Conservation (phyloP, 2,797 vertebrate genomes). For the Myotis findleyi region DNA sequence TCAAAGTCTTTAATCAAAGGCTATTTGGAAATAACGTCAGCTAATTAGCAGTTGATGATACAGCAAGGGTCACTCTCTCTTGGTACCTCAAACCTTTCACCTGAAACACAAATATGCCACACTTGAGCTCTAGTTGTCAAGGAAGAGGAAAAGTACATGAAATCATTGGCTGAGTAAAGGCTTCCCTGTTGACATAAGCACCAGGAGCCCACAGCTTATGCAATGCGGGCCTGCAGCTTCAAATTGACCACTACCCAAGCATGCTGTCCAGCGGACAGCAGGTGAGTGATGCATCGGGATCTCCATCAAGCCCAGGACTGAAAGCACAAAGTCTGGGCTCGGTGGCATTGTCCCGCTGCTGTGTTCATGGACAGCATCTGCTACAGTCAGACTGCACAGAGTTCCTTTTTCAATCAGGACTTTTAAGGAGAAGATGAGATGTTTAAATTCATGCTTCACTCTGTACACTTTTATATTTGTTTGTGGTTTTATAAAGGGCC, state of each 20-base stretch:
- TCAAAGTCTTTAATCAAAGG: constrained; percentile 68
- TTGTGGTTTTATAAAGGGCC: neutral
- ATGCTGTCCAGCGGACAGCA: neutral
- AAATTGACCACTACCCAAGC: neutral
- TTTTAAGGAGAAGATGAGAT: neutral
- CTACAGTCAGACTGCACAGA: neutral
- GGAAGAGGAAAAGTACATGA: constrained; percentile 58
- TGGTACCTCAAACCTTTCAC: constrained; percentile 53
- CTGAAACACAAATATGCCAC: constrained; percentile 69
- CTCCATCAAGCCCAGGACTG: neutral
- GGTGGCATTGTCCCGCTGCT: neutral
- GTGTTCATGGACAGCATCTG: neutral
- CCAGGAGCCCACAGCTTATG: constrained; percentile 36
- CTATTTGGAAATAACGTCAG: constrained; percentile 56
- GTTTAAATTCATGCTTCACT: neutral
- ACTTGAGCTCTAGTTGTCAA: constrained; percentile 67
- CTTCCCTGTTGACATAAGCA: constrained; percentile 44
- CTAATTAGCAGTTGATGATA: constrained; percentile 65
- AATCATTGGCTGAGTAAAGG: neutral
- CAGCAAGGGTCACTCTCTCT: constrained; percentile 50
- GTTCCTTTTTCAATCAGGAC: neutral
- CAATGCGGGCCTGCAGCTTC: constrained; percentile 44
- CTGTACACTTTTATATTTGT: neutral
- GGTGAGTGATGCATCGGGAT: neutral
- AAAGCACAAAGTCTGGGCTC: neutral